A percentile compares a stretch with the other conserved stretches of the same genome.
phyloP scores from a whole-genome alignment of 2,113 vertebrate genomes.

The Meles meles region DNA sequence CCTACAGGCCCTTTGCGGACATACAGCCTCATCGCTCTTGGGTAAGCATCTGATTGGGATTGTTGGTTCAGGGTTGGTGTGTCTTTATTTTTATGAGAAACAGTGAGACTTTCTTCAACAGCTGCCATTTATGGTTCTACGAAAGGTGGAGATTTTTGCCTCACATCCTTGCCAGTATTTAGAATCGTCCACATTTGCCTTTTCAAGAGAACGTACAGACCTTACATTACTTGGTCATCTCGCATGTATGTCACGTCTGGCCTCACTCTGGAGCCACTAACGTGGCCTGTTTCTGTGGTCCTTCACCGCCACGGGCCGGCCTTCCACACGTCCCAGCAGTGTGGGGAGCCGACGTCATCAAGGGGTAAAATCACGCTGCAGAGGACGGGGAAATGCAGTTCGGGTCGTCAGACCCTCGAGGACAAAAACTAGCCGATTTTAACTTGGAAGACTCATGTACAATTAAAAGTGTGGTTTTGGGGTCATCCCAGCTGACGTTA shows the following conservation, averaged over 20 bases:
- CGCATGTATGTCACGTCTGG: neutral
- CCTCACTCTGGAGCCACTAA: neutral
- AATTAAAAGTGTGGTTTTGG: too few relatives aligned
- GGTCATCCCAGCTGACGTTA: neutral
- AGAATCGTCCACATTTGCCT: neutral
- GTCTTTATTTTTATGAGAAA: neutral
- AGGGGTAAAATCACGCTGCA: neutral
- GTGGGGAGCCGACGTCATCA: neutral
- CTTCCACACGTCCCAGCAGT: too few relatives aligned
- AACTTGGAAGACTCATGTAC: neutral
- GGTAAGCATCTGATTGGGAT: neutral
- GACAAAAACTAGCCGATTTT: too few relatives aligned
- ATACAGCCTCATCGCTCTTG: neutral
- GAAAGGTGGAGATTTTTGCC: neutral
- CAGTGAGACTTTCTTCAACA: neutral
- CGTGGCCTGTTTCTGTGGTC: too few relatives aligned
- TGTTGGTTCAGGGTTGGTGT: neutral
- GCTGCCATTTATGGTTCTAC: too few relatives aligned
- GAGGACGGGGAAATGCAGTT: accelerated
- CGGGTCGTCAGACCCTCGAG: neutral
- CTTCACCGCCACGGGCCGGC: too few relatives aligned
- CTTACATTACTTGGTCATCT: too few relatives aligned
- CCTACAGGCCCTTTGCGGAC: neutral
- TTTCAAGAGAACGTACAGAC: neutral
- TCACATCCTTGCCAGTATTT: neutral